Base-by-base conservation (phyloP, 2,797 vertebrate species). In the Bucorvus abyssinicus region DNA sequence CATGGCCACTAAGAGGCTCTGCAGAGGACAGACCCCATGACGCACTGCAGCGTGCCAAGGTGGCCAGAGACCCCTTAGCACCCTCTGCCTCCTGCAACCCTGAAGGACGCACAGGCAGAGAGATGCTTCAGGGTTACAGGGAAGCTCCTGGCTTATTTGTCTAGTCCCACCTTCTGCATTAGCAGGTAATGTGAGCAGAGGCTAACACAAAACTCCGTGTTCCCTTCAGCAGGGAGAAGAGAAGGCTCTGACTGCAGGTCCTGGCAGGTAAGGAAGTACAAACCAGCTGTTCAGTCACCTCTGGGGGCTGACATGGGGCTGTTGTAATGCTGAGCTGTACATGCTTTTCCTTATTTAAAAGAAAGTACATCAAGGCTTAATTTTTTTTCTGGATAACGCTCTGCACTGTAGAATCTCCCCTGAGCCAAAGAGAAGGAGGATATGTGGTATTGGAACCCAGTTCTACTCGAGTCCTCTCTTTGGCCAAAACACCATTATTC, bases 211-310 rank as follows among this genome's bases (percentile, higher is more conserved):
- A 91, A 60, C 84, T 79, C 59, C 7, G 2, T 45, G 42, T 85
- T 87, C 85, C 36, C 80, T 89, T 91, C 95, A 90, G 83, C 63
- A 93, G 64, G 44, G 59, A 65, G 84, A 91, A 71, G 59, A 84
- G 74, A 70, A 83, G 71, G 49, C 40, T 92, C 74, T 90, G 49
- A 80, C 81, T 83, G 89, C 73, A 88, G 76, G 20, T 94, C 65
- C 61, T 78, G 69, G 59, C 75, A 78, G 61, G 87, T 88, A 94
- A 93, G 87, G 68, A 93, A 69, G 75, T 69, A 71, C 6, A 23
- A 91, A 84, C 60, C 63, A 91, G 74, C 64, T 84, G 89, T 87
- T 94, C 30, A 87, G 53, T 63, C 24, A 78, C 44, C 70, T 93
- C 60, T 65, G 44, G 77, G 69, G 84, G 47, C 78, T 88, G 42